Evolutionary conservation across 1,140 invertebrate genomes (phyloP).

Genomic region (Eciton burchellii): DNA sequence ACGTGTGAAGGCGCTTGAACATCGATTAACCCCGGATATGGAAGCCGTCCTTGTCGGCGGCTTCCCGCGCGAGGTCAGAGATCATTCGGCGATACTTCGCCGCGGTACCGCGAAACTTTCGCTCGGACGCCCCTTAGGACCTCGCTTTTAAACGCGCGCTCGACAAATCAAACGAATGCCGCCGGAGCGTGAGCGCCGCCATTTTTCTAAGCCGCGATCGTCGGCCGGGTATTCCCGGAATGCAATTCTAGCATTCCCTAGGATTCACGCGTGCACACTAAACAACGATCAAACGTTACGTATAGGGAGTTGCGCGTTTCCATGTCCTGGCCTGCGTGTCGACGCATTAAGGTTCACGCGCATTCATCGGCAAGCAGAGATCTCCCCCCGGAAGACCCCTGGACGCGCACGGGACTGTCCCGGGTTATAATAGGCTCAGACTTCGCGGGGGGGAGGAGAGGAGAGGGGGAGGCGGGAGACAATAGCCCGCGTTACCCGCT

Average conservation of each 20-base stretch:
- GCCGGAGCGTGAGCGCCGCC: neutral
- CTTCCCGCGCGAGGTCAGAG: constrained; percentile 59
- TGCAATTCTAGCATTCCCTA: no score
- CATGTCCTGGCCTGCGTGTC: no score
- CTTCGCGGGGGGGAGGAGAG: neutral
- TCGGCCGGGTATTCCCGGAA: neutral
- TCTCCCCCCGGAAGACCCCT: no score
- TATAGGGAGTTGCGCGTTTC: no score
- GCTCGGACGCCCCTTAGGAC: neutral
- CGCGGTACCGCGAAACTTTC: constrained; percentile 18
- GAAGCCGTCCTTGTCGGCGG: constrained; percentile 54
- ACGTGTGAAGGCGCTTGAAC: no score
- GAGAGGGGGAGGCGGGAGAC: neutral
- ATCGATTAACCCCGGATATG: constrained; percentile 70
- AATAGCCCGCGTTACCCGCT: constrained; percentile 21
- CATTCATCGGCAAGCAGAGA: no score
- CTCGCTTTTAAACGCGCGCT: constrained; percentile 17
- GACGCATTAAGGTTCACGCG: no score
- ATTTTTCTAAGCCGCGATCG: constrained; percentile 21
- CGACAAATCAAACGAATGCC: constrained; percentile 32
- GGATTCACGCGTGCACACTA: no score
- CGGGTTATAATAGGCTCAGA: constrained; percentile 33
- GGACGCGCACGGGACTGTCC: neutral
- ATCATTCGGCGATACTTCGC: neutral
- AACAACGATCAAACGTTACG: no score